These are phyloP conservation scores for Xanthia icteritia DNA, from an alignment of 2,888 invertebrate genomes.

Conservation along the genomic window DNA sequence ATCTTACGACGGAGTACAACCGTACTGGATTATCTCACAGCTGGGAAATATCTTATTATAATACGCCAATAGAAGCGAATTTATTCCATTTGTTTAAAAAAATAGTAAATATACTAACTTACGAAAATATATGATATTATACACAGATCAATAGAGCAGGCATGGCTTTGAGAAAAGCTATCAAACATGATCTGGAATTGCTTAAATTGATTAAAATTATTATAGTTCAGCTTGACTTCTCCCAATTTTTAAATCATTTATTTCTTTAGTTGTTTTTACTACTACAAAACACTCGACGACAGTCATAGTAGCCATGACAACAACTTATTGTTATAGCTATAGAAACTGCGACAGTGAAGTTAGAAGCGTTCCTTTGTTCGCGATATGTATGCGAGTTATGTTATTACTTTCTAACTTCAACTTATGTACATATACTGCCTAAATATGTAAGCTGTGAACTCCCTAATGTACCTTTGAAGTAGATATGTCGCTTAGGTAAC, in stretches of 20 bases:
- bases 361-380: slow-evolving; percentile 43
- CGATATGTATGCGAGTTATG: slow-evolving; percentile 37
- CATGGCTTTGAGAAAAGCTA: not conserved
- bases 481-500: slow-evolving; percentile 19
- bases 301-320: slow-evolving; percentile 21
- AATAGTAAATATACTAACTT: not conserved
- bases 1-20: not conserved
- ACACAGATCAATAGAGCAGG: not conserved
- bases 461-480: slow-evolving; percentile 41
- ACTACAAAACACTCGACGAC: not conserved
- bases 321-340: not conserved
- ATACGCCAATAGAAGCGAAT: not conserved
- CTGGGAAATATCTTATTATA: not conserved
- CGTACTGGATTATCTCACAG: not conserved
- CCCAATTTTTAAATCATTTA: not conserved
- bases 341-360: slow-evolving; percentile 21
- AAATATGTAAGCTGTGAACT: slow-evolving; percentile 42
- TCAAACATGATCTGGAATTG: not conserved
- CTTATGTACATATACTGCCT: slow-evolving; percentile 37
- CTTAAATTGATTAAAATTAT: not conserved
- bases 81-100: not conserved
- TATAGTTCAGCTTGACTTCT: not conserved
- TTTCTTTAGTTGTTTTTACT: not conserved
- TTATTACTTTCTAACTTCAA: slow-evolving; percentile 57
- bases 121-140: not conserved